These are phyloP conservation scores for Eulimnadia texana DNA, from an alignment of 1,140 invertebrate species.

Conservation along the genomic window DNA sequence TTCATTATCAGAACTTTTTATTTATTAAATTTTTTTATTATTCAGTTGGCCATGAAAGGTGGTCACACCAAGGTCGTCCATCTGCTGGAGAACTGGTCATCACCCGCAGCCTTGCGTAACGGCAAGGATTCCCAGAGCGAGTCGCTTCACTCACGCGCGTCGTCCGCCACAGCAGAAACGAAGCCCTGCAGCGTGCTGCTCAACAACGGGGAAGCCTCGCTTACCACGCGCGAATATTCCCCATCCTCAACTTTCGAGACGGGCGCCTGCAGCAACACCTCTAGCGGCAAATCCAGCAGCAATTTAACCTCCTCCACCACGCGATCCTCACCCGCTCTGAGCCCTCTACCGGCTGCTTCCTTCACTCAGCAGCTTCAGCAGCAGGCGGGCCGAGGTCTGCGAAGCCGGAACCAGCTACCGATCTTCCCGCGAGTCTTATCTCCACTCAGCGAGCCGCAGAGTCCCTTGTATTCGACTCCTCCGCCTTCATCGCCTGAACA, in stretches of 20 bases:
- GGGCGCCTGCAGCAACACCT: conserved; percentile 22
- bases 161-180: conserved; percentile 40
- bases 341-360: conserved; percentile 25
- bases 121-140: neutral
- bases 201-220: neutral
- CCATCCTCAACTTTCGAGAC: conserved; percentile 18
- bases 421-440: conserved; percentile 36
- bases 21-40: conserved; percentile 67
- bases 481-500: conserved; percentile 50
- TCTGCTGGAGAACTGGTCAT: conserved; percentile 33
- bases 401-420: conserved; percentile 19
- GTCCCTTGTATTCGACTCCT: conserved; percentile 67
- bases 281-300: conserved; percentile 11
- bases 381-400: conserved; percentile 25
- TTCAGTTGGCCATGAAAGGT: conserved; percentile 59
- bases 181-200: conserved; percentile 48
- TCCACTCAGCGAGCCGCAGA: conserved; percentile 56
- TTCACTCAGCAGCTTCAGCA: conserved; percentile 64
- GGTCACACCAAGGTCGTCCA: conserved; percentile 54
- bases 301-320: conserved; percentile 17
- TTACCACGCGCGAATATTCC: conserved; percentile 23
- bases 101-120: neutral
- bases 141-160: neutral
- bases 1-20: no score
- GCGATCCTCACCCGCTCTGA: conserved; percentile 13